Base-by-base conservation (phyloP, 2,888 invertebrate species). In the Trilocha varians region DNA sequence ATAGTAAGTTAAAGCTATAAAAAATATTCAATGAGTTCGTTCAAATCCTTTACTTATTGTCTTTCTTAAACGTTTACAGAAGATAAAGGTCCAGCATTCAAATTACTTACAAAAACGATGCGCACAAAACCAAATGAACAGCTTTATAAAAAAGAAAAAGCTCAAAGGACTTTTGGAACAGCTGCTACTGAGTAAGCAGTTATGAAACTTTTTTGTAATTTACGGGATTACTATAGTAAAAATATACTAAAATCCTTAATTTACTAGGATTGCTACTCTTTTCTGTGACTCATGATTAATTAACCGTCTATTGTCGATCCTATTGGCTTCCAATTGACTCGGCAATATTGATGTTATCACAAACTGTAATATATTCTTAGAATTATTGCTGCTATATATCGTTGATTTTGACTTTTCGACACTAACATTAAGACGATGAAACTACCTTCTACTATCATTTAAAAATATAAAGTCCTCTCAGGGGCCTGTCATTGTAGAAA, bases 31-130 rank as follows among this genome's bases (percentile, higher is more conserved):
- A 34, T 33, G 13, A 37, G 6, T 11, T 14, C 17, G 8, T n/a
- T 34, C 15, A 9, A 14, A 2, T 32, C 8, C 5, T 3, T 6
- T 11, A 16, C 3, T 5, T 9, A 18, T 13, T 63, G 36, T 18
- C 5, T 39, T 41, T 16, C 17, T 37, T 16, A 13, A 13, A 36
- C 33, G 32, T 38, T 62, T 57, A 13, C 54, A 82, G 82, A 78
- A 66, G 66, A 76, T 11, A 83, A 83, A 50, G 79, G 80, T 1
- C 70, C 72, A 9, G 75, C 75, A 4, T 79, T 78, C 45, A 58
- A 57, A 44, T 33, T 68, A 8, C 49, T 83, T 14, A 32, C 74
- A 0, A 57, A 65, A 40, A 44, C 62, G 16, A 66, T 83, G 74
- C 65, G 59, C 11, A 50, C 48, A 2, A 65, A 66, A 43, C 51